A percentile compares a stretch with the other conserved stretches of the same genome.
Conservation (phyloP, 2,888 invertebrate species). For the Cheilosia urbana region DNA sequence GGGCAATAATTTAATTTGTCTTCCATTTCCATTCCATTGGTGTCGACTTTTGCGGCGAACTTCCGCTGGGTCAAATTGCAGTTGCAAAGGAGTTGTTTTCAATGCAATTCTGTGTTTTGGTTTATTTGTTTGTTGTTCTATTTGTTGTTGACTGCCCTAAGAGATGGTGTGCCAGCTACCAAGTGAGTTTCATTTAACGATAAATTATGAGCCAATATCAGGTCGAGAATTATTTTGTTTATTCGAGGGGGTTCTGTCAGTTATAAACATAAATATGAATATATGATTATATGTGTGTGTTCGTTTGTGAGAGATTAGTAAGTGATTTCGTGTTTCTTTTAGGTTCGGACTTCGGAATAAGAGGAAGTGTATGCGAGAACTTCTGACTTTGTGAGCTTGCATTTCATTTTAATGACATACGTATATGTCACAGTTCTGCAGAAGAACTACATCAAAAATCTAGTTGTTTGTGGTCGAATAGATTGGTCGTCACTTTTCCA, state of each 20-base stretch:
- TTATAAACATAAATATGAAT: too few species aligned
- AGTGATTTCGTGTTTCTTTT: too few species aligned
- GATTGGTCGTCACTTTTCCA: too few species aligned
- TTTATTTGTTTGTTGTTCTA: not conserved
- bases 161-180: not conserved
- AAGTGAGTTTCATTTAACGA: conserved; percentile 7
- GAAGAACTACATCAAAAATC: too few species aligned
- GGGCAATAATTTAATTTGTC: conserved; percentile 37
- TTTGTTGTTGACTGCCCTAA: not conserved
- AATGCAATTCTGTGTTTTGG: not conserved
- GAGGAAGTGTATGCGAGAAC: too few species aligned
- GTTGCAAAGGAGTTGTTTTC: not conserved
- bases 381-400: too few species aligned
- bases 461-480: too few species aligned
- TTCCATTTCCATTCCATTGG: conserved; percentile 15
- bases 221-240: not conserved
- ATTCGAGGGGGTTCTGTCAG: not conserved
- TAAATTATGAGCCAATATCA: not conserved
- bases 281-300: too few species aligned
- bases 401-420: too few species aligned
- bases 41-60: conserved; percentile 19
- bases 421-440: too few species aligned
- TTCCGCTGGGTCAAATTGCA: conserved; percentile 57
- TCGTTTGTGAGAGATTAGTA: too few species aligned
- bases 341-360: too few species aligned